A percentile compares a stretch with the other conserved stretches of the same genome.
These are phyloP conservation scores for Heliconius hermathena DNA, from an alignment of 1,140 invertebrate genomes.

Conservation along the genomic window DNA sequence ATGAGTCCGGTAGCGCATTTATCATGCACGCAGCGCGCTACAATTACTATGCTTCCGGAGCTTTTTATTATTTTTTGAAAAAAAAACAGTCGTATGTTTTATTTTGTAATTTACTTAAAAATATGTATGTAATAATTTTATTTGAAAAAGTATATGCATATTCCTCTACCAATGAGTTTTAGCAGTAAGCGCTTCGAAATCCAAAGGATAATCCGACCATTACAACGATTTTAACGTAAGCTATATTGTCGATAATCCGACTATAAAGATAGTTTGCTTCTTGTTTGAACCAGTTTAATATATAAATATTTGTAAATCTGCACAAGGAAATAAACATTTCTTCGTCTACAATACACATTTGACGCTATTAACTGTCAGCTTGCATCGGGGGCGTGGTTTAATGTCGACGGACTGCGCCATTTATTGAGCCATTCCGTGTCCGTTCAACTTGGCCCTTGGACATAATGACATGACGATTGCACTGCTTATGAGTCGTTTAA, in stretches of 20 bases:
- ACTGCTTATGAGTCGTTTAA: conserved; percentile 13
- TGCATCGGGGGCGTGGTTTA: conserved; percentile 20
- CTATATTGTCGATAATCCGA: background rate
- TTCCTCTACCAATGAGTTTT: too few species aligned
- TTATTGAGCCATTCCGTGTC: conserved; percentile 28
- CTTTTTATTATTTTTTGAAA: background rate
- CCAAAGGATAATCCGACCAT: background rate
- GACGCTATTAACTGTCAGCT: conserved; percentile 17
- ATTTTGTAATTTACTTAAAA: background rate
- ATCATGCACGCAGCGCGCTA: background rate
- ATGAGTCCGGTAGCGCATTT: conserved; percentile 20
- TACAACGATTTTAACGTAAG: background rate
- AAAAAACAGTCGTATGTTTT: too few species aligned
- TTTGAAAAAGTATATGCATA: too few species aligned
- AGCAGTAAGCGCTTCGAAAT: background rate
- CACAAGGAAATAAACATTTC: conserved; percentile 6
- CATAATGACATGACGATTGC: conserved; percentile 24
- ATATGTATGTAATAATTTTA: background rate
- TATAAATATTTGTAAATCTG: conserved; percentile 6
- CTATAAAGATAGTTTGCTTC: background rate
- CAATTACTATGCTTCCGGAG: background rate
- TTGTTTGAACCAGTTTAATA: background rate
- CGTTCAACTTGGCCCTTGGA: conserved; percentile 30
- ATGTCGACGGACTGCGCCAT: conserved; percentile 23
- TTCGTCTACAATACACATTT: conserved; percentile 10